phyloP scores from a whole-genome alignment of 2,113 vertebrate genomes.

The Corydoras maculifer region DNA sequence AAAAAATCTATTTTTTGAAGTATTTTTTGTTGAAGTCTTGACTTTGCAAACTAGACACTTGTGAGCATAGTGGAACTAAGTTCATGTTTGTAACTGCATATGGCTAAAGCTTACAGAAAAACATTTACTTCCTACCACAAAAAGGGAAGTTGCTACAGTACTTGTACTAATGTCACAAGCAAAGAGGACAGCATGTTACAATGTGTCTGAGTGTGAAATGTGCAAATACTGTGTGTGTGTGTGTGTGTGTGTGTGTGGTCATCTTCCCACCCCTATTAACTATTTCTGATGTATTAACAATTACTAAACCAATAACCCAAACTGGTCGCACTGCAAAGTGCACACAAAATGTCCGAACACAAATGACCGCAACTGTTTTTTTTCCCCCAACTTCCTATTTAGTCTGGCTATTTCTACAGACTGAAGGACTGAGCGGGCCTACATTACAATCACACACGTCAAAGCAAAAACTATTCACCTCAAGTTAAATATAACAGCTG shows the following conservation, averaged over 20 bases:
- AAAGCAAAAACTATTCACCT: background rate
- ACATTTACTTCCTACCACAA: slow-evolving; percentile 45
- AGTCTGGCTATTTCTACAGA: slow-evolving; percentile 1
- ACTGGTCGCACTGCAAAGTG: background rate
- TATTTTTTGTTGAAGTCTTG: slow-evolving; percentile 7
- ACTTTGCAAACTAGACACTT: slow-evolving; percentile 7
- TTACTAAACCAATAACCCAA: background rate
- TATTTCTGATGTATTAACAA: slow-evolving; percentile 6
- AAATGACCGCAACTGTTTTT: background rate
- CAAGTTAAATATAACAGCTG: background rate
- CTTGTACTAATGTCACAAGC: slow-evolving; percentile 28
- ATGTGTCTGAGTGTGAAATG: background rate
- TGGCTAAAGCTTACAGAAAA: slow-evolving; percentile 35
- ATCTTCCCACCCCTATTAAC: background rate
- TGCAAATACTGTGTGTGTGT: background rate
- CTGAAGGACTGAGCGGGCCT: background rate
- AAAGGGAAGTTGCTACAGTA: slow-evolving; percentile 41
- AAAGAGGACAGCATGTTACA: slow-evolving; percentile 14
- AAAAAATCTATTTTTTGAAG: background rate
- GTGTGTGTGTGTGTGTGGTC: background rate
- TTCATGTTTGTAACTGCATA: slow-evolving; percentile 28
- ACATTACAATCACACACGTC: background rate
- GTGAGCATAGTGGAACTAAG: slow-evolving; percentile 8
- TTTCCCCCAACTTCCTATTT: slow-evolving; percentile 14
- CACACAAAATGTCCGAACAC: slow-evolving; percentile 16